A percentile compares a stretch with the other conserved stretches of the same genome.
Conservation (phyloP, 2,888 invertebrate species). For the Smittia aterrima region DNA sequence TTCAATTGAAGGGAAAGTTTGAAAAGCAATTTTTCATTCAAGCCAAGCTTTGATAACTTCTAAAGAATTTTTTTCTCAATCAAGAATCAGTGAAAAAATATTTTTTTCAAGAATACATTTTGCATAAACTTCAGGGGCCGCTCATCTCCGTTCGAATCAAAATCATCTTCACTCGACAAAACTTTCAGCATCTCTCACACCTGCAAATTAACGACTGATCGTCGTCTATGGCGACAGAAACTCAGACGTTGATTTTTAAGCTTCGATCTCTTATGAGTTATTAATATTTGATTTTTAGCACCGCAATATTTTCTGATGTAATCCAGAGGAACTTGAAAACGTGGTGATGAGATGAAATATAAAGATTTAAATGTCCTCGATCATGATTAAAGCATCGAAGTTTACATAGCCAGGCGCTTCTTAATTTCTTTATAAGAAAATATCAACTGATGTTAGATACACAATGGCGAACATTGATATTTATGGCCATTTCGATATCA, state of each 20-base stretch:
- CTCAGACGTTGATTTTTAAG: not conserved
- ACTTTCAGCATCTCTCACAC: not conserved
- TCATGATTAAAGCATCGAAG: too few relatives aligned
- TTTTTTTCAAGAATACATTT: too few relatives aligned
- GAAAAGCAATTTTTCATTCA: too few relatives aligned
- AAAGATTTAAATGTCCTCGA: too few relatives aligned
- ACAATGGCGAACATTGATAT: constrained; percentile 27
- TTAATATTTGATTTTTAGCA: not conserved
- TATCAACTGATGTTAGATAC: not conserved
- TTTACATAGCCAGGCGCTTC: too few relatives aligned
- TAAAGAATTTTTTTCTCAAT: too few relatives aligned
- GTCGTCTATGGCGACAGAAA: not conserved
- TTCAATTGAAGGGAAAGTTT: not conserved
- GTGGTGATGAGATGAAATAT: too few relatives aligned
- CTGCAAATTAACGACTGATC: not conserved
- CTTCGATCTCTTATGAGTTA: constrained; percentile 8
- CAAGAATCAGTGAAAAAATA: too few relatives aligned
- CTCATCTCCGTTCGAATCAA: not conserved
- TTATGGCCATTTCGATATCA: constrained; percentile 24
- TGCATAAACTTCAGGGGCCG: not conserved
- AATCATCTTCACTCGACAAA: constrained; percentile 12
- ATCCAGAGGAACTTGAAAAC: too few relatives aligned
- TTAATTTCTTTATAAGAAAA: not conserved
- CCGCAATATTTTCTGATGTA: too few relatives aligned
- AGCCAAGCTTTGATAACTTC: too few relatives aligned